A percentile compares a stretch with the other conserved stretches of the same genome.
These are phyloP conservation scores for Melopsittacus undulatus DNA, from an alignment of 2,797 vertebrate genomes.

Conservation along the genomic window DNA sequence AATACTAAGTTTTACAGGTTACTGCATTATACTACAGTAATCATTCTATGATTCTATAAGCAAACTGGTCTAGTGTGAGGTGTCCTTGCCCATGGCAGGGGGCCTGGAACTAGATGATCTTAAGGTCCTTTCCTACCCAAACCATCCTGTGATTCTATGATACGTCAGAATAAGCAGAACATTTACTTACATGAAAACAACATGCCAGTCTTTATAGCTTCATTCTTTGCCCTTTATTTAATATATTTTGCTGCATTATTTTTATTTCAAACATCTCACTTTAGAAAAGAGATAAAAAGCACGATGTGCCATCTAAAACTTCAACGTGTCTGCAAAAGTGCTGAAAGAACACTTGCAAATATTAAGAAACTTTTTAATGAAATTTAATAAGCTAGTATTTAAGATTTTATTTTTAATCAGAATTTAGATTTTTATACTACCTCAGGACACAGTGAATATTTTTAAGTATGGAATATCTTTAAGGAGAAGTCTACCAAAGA, in stretches of 20 bases:
- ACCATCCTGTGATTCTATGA: not conserved
- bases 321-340: not conserved
- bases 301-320: not conserved
- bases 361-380: not conserved
- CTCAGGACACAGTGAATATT: not conserved
- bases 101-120: not conserved
- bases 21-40: not conserved
- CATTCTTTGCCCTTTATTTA: not conserved
- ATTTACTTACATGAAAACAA: not conserved
- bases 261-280: not conserved
- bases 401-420: not conserved
- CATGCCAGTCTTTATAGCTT: not conserved
- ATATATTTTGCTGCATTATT: rapidly evolving
- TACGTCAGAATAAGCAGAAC: not conserved
- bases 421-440: not conserved
- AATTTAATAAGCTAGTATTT: not conserved
- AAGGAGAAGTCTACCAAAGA: not conserved
- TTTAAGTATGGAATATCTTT: not conserved
- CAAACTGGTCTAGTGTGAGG: not conserved
- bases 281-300: not conserved
- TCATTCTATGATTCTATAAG: not conserved
- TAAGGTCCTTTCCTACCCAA: not conserved
- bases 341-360: not conserved
- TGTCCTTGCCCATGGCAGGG: not conserved
- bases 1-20: not conserved